Evolutionary conservation across 2,888 invertebrate genomes (phyloP).

Genomic region (Oasisia sp.): DNA sequence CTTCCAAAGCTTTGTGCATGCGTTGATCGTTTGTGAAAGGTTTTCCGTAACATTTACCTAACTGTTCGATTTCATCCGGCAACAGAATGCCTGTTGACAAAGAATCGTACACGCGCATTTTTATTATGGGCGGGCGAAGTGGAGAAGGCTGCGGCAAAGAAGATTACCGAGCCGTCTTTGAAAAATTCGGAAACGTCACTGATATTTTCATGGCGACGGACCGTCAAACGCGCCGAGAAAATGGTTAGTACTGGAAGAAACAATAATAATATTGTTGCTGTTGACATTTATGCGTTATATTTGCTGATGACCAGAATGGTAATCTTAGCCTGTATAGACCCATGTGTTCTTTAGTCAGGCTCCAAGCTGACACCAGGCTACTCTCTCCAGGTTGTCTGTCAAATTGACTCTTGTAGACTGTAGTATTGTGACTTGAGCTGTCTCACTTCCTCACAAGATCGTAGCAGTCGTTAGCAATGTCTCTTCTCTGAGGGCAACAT

Average conservation of each 20-base stretch:
- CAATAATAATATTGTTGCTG: too few species aligned
- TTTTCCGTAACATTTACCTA: not conserved
- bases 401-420: too few species aligned
- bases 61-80: not conserved
- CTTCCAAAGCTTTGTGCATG: not conserved
- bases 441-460: too few species aligned
- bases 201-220: constrained; percentile 89
- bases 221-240: constrained; percentile 80
- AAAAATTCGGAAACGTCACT: constrained; percentile 83
- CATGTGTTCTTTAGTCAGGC: too few species aligned
- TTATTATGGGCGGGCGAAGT: constrained; percentile 84
- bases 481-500: too few species aligned
- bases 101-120: constrained; percentile 78
- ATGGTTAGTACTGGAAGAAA: constrained; percentile 71
- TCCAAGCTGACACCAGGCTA: too few species aligned
- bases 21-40: not conserved
- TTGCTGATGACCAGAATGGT: too few species aligned
- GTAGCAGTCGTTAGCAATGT: too few species aligned
- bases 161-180: constrained; percentile 80
- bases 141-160: constrained; percentile 75
- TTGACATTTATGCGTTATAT: too few species aligned
- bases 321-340: too few species aligned
- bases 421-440: too few species aligned
- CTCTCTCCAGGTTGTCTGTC: too few species aligned
- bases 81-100: not conserved